Evolutionary conservation across 2,113 vertebrate genomes (phyloP).

Genomic region (Antennarius striatus): DNA sequence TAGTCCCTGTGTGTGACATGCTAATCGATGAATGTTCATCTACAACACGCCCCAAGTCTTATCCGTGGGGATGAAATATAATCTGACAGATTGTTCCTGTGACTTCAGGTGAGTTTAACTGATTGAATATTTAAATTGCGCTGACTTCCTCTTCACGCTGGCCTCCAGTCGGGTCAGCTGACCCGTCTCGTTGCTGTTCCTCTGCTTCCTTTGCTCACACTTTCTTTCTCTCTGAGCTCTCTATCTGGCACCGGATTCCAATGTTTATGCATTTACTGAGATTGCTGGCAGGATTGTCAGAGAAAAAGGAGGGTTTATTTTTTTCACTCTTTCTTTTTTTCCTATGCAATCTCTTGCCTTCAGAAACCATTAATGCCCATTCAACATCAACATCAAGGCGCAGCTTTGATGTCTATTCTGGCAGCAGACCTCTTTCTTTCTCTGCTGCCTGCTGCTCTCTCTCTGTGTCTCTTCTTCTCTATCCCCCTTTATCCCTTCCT

Average conservation of each 20-base stretch:
- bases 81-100: not conserved
- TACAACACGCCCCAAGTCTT: too few relatives aligned
- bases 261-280: constrained; percentile 90
- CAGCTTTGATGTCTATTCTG: constrained; percentile 96
- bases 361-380: constrained; percentile 95
- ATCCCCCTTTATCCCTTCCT: constrained; percentile 66
- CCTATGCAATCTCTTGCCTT: constrained; percentile 91
- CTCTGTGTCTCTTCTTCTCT: constrained; percentile 55
- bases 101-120: constrained; percentile 2
- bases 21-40: too few relatives aligned
- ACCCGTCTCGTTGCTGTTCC: constrained; percentile 33
- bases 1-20: too few relatives aligned
- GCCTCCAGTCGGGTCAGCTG: constrained; percentile 35
- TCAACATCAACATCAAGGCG: constrained; percentile 95
- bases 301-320: constrained; percentile 85
- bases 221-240: constrained; percentile 53
- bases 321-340: constrained; percentile 72
- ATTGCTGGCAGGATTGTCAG: constrained; percentile 89
- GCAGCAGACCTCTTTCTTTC: constrained; percentile 86
- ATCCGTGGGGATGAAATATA: too few relatives aligned
- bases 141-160: constrained; percentile 21
- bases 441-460: constrained; percentile 76
- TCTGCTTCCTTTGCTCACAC: constrained; percentile 36
- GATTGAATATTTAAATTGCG: constrained; percentile 7
- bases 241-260: constrained; percentile 83